Evolutionary conservation across 2,888 invertebrate species (phyloP), one percentile per base, ranked within the genome.

Genomic region (Euzetes globulus): DNA sequence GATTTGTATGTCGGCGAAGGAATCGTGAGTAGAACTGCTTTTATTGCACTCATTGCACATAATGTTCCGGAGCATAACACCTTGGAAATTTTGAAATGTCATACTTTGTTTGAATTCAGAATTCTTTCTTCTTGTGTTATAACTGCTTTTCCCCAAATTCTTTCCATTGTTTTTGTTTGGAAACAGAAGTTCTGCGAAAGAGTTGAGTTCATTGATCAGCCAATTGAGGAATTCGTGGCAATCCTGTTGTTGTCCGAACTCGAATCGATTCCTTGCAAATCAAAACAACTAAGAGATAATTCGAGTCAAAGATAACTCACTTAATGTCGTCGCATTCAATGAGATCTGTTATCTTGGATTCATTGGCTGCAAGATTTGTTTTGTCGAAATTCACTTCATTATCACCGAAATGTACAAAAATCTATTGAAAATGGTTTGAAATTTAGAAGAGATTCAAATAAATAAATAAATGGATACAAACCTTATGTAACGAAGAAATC

Each of bases 181-280:
- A 19, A 65, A 65, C 37, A 33, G 19, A 7, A 65, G 7, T 33
- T 33, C 17, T n/a, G 65, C 33, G 41, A 33, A 65, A 19, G 13
- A 4, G 65, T 65, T 65, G 9, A 65, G 65, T 37, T 65, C 65
- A n/a, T 33, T 65, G 33, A 65, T 37, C 5, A 65, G 19, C 65
- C 65, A 65, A 65, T 65, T n/a, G 65, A 65, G 33, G 29, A 65
- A 65, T 19, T 65, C 65, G 37, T 65, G 65, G 1, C n/a, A 65
- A 37, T 65, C 65, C 33, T 65, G 65, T 41, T 65, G 65, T 33
- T n/a, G 65, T 19, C 37, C 65, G 6, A 37, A 19, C 17, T 41
- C 65, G 17, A 65, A 65, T 3, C 19, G 65, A 65, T 65, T n/a
- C 13, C 65, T 65, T 9, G 27, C 29, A 33, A 37, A 37, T 37